These are phyloP conservation scores for Trissolcus brochymenae DNA, from an alignment of 2,888 invertebrate species.

Conservation along the genomic window DNA sequence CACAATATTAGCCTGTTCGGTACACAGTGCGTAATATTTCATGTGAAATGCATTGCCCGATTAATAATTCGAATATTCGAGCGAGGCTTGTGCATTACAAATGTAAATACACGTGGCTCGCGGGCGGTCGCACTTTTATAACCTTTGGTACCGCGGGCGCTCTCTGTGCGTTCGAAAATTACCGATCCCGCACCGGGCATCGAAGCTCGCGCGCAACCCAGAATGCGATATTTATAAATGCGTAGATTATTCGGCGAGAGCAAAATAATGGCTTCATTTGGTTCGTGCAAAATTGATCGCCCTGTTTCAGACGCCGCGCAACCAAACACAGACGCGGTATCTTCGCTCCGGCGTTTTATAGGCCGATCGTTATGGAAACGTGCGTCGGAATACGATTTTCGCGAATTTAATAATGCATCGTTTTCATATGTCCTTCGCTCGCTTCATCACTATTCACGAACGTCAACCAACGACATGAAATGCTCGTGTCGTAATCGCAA, in stretches of 20 bases:
- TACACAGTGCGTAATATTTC: constrained; percentile 8
- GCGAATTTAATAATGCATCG: constrained; percentile 71
- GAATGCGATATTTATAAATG: constrained; percentile 45
- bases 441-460: constrained; percentile 57
- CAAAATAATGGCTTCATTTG: constrained; percentile 47
- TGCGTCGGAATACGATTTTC: constrained; percentile 59
- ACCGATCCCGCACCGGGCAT: constrained; percentile 9
- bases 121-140: constrained; percentile 23
- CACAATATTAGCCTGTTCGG: no score
- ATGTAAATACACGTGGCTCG: constrained; percentile 19
- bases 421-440: constrained; percentile 56
- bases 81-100: constrained; percentile 15
- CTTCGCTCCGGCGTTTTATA: constrained; percentile 56
- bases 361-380: constrained; percentile 60
- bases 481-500: constrained; percentile 70
- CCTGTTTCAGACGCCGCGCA: constrained; percentile 32
- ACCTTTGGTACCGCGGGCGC: constrained; percentile 25
- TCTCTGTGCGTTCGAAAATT: constrained; percentile 12
- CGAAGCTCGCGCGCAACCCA: constrained; percentile 3
- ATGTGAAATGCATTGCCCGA: constrained; percentile 11
- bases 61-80: constrained; percentile 28
- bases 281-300: constrained; percentile 48
- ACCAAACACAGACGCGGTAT: constrained; percentile 35
- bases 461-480: constrained; percentile 59
- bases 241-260: constrained; percentile 34